Evolutionary conservation across 2,113 vertebrate genomes (phyloP).

Genomic region (Merops nubicus): DNA sequence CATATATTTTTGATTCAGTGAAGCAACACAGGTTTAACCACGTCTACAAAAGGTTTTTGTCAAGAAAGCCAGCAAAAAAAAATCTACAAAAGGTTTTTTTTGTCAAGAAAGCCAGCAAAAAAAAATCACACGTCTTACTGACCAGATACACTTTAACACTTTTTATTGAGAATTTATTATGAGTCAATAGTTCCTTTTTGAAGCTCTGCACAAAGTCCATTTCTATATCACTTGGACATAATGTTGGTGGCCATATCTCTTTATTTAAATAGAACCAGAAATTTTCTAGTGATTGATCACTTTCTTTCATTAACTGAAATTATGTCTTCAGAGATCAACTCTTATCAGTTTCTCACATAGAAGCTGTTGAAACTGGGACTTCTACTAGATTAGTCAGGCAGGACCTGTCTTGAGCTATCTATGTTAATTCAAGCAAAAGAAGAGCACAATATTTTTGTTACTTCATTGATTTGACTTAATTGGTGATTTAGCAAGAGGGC

Average conservation of each 20-base stretch:
- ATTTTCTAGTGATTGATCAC: not conserved
- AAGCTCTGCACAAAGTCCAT: not conserved
- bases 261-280: not conserved
- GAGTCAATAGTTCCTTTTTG: not conserved
- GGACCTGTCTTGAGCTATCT: not conserved
- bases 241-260: not conserved
- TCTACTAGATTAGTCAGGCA: not conserved
- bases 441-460: slow-evolving; percentile 28
- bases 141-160: not conserved
- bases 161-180: slow-evolving; percentile 16
- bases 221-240: not conserved
- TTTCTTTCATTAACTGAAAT: not conserved
- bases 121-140: not conserved
- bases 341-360: not conserved
- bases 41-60: not conserved
- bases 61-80: not conserved
- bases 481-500: slow-evolving; percentile 37
- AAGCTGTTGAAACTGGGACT: not conserved
- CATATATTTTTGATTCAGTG: not conserved
- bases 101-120: not conserved
- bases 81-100: not conserved
- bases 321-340: not conserved
- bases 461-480: slow-evolving; percentile 77
- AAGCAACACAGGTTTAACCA: not conserved
- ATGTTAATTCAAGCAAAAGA: not conserved